Evolutionary conservation across 2,888 invertebrate species (phyloP), one percentile per base, ranked within the genome.

Genomic region (Parthenolecanium corni): DNA sequence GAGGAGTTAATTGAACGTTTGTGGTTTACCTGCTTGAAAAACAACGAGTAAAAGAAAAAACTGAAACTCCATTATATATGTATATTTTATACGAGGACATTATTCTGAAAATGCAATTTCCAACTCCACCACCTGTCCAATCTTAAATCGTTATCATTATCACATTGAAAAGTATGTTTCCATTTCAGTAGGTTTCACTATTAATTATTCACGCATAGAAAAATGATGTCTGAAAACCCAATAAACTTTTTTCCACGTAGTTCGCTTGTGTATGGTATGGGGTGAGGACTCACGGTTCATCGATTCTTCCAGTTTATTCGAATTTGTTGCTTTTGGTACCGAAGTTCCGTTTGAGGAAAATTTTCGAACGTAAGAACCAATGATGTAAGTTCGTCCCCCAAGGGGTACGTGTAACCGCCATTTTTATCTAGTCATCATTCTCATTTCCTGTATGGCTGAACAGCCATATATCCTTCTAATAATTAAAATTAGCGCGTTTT

Each of bases 1-100:
- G 49, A 61, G 61, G 61, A 61, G 61, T 61, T 61, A 61, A 61
- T 61, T 61, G 47, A 61, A 61, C 49, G 61, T 47, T 61, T 31
- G 31, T 9, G 31, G 31, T 31, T 6, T 31, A 31, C 4, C 4
- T 9, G 5, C 31, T 31, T 31, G 31, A 9, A 36, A 52, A 31
- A 31, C 23, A 31, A 21, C 47, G 24, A 11, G 36, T 21, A 53
- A 53, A 36, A 23, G 54, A 24, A 38, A 42, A 54, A 54, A 54
- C 40, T 54, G 6, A n/a, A n/a, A n/a, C n/a, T 20, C 54, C 54
- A n/a, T 42, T 54, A 16, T 42, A 20, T 5, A 40, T n/a, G 53
- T 53, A 36, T 20, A 31, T 9, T 31, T n/a, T n/a, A n/a, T 31
- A 31, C 31, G n/a, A n/a, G n/a, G 31, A 31, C 31, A 31, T 31